A percentile compares a stretch with the other conserved stretches of the same genome.
Conservation (phyloP, 2,113 vertebrate genomes). For the Stercorarius parasiticus region DNA sequence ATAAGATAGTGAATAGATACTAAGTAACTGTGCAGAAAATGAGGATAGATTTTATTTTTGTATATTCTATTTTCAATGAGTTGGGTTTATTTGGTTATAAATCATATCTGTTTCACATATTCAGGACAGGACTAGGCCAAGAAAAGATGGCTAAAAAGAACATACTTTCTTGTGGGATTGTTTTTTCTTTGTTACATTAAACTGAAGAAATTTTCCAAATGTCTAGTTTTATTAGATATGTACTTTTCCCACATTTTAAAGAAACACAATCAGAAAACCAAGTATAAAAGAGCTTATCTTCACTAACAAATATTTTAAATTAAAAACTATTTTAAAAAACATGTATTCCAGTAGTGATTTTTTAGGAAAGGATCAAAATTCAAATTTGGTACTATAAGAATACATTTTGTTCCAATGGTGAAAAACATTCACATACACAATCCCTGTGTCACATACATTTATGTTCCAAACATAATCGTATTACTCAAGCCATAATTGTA, state of each 20-base stretch:
- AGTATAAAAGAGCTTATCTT: neutral
- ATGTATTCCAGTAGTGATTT: neutral
- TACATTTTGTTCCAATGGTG: neutral
- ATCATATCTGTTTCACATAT: neutral
- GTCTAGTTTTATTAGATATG: neutral
- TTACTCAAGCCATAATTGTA: neutral
- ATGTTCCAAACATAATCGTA: neutral
- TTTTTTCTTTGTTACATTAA: neutral
- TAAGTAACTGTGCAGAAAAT: neutral
- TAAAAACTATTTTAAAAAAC: neutral
- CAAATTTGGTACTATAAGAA: neutral
- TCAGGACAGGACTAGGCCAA: neutral
- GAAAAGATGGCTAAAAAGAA: neutral
- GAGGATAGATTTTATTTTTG: neutral
- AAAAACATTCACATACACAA: neutral
- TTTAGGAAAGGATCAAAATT: neutral
- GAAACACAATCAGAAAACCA: neutral
- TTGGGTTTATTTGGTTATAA: neutral
- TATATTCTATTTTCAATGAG: neutral
- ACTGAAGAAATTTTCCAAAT: neutral
- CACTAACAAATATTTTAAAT: neutral
- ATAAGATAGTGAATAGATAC: neutral
- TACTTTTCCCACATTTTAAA: neutral
- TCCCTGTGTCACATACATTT: neutral
- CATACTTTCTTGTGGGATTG: neutral